Evolutionary conservation across 1,140 invertebrate species (phyloP).

Genomic region (Drosophila pallidifrons): DNA sequence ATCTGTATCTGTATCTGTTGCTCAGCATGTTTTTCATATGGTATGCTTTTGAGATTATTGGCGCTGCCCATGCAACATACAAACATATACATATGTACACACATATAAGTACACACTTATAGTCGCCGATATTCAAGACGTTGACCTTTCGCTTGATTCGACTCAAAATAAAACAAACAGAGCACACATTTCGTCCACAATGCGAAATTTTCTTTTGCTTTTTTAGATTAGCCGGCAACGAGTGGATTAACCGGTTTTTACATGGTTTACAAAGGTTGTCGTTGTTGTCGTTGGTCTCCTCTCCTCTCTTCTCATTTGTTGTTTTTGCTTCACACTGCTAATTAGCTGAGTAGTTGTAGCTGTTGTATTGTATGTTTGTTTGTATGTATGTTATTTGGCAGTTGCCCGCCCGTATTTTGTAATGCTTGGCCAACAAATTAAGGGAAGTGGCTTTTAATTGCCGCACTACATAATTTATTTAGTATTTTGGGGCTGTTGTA

Average conservation of each 20-base stretch:
- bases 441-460: slow-evolving; percentile 43
- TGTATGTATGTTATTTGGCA: too few species aligned
- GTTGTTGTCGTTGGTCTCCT: slow-evolving; percentile 11
- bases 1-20: slow-evolving; percentile 31
- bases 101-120: slow-evolving; percentile 2
- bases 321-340: slow-evolving; percentile 40
- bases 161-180: slow-evolving; percentile 29
- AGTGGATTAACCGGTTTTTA: slow-evolving; percentile 53
- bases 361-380: too few species aligned
- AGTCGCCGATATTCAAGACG: slow-evolving; percentile 40
- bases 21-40: slow-evolving; percentile 24
- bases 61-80: slow-evolving; percentile 20
- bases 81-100: neutral
- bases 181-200: slow-evolving; percentile 28
- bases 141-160: slow-evolving; percentile 36
- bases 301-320: neutral
- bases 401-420: slow-evolving; percentile 37
- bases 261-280: slow-evolving; percentile 2
- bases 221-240: slow-evolving; percentile 44
- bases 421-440: slow-evolving; percentile 45
- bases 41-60: slow-evolving; percentile 27
- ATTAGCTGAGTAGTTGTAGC: slow-evolving; percentile 46
- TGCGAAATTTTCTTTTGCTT: slow-evolving; percentile 38
- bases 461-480: slow-evolving; percentile 39
- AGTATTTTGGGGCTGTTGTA: slow-evolving; percentile 2